These are phyloP conservation scores for Monochamus saltuarius DNA, from an alignment of 1,140 invertebrate genomes.

Conservation along the genomic window DNA sequence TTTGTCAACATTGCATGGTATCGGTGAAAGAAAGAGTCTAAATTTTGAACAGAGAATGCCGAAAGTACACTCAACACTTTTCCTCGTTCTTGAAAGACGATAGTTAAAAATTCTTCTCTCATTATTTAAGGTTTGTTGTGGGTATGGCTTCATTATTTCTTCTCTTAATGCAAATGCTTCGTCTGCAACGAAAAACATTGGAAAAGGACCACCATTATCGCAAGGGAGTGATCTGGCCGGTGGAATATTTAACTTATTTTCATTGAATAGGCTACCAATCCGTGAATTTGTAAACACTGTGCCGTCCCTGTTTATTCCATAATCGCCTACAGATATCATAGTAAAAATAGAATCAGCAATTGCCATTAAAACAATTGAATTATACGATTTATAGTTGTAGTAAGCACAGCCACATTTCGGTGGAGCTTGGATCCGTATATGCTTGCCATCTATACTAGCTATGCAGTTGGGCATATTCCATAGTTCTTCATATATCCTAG, in stretches of 20 bases:
- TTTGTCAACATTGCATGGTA: background rate
- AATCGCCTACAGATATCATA: conserved; percentile 51
- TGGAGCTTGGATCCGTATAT: conserved; percentile 47
- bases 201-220: background rate
- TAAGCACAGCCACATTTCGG: conserved; percentile 45
- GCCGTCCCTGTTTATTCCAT: conserved; percentile 50
- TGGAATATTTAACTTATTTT: conserved; percentile 22
- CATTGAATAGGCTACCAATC: conserved; percentile 7
- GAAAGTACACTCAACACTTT: conserved; percentile 17
- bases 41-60: conserved; percentile 2
- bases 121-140: conserved; percentile 8
- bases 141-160: conserved; percentile 22
- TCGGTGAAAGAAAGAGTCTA: conserved; percentile 2
- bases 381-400: conserved; percentile 53
- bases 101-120: conserved; percentile 21
- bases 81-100: conserved; percentile 19
- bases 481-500: background rate
- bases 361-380: conserved; percentile 52
- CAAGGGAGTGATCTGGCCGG: conserved; percentile 10
- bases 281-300: conserved; percentile 9
- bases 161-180: conserved; percentile 19
- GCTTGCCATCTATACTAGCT: conserved; percentile 54
- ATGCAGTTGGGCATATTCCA: conserved; percentile 42
- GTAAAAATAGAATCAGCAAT: conserved; percentile 51
- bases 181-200: conserved; percentile 14